Evolutionary conservation across 2,888 invertebrate genomes (phyloP).

Genomic region (Macrosoma leucophasiata): DNA sequence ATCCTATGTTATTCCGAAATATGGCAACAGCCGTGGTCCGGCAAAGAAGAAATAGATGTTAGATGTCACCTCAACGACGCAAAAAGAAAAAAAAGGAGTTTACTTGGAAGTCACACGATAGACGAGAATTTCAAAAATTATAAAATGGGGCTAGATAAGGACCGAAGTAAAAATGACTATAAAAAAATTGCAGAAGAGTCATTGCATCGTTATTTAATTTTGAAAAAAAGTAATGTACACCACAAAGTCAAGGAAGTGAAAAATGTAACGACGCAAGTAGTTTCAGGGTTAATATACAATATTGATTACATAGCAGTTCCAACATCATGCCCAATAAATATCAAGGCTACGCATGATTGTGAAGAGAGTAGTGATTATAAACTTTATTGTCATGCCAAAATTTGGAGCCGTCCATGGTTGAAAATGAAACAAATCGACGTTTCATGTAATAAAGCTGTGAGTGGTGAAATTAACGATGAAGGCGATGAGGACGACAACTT

Average conservation of each 20-base stretch:
- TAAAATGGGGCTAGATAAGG: constrained; percentile 3
- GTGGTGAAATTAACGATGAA: constrained; percentile 18
- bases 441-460: constrained; percentile 35
- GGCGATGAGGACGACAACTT: constrained; percentile 7
- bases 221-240: constrained; percentile 22
- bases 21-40: constrained; percentile 71
- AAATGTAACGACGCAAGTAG: constrained; percentile 34
- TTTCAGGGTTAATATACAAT: constrained; percentile 37
- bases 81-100: background rate
- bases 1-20: constrained; percentile 58
- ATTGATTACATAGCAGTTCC: constrained; percentile 41
- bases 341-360: constrained; percentile 26
- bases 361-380: constrained; percentile 21
- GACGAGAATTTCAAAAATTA: too few relatives aligned
- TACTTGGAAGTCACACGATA: too few relatives aligned
- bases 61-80: constrained; percentile 36
- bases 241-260: constrained; percentile 37
- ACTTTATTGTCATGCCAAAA: constrained; percentile 56
- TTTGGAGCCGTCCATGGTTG: constrained; percentile 75
- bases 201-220: constrained; percentile 31
- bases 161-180: constrained; percentile 30
- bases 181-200: constrained; percentile 37
- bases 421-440: constrained; percentile 46
- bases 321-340: constrained; percentile 25
- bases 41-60: constrained; percentile 43